Percentiles rank a stretch among this genome's conserved stretches.
phyloP scores from a whole-genome alignment of 2,888 invertebrate genomes.

The Eupithecia insigniata region DNA sequence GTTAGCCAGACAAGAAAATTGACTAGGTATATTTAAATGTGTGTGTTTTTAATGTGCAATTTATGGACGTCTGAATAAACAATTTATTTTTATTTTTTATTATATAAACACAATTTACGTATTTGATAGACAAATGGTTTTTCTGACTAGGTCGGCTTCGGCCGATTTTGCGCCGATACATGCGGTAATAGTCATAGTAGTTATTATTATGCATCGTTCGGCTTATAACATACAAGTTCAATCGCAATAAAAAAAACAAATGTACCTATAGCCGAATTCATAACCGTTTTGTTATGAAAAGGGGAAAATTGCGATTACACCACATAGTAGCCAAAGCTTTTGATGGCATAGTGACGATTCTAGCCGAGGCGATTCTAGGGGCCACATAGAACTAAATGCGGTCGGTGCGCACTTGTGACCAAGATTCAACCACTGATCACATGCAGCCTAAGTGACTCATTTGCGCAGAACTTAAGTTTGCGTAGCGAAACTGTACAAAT shows the following conservation, averaged over 20 bases:
- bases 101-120: neutral
- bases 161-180: neutral
- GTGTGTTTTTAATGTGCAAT: too few species aligned
- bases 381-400: neutral
- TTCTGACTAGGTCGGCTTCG: neutral
- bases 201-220: neutral
- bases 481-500: conserved; percentile 41
- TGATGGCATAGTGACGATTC: neutral
- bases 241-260: neutral
- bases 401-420: neutral
- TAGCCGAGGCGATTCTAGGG: neutral
- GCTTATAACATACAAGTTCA: neutral
- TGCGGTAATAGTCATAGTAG: neutral
- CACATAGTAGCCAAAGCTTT: neutral
- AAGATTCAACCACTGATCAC: neutral
- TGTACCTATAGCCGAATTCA: neutral
- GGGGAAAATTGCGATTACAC: neutral
- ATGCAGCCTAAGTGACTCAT: conserved; percentile 6
- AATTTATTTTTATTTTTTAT: too few species aligned
- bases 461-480: conserved; percentile 5
- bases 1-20: too few species aligned
- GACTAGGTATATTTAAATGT: too few species aligned
- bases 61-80: too few species aligned
- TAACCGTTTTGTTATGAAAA: neutral
- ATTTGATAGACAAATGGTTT: neutral